Evolutionary conservation across 2,113 vertebrate genomes (phyloP).

Genomic region (Montifringilla adamsi): DNA sequence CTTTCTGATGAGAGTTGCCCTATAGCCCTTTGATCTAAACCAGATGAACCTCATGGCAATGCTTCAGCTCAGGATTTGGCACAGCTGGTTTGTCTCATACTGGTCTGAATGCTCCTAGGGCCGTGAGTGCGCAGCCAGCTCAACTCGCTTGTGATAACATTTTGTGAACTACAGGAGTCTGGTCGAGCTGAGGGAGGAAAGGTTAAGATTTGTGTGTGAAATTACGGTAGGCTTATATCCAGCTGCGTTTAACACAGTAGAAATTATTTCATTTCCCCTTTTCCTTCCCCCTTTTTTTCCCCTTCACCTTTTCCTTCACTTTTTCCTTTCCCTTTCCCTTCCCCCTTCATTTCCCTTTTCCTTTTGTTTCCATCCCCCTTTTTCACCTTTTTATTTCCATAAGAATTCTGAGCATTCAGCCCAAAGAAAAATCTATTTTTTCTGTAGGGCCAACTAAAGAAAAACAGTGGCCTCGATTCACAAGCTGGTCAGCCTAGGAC

Average conservation of each 20-base stretch:
- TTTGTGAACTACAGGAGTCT: slow-evolving; percentile 4
- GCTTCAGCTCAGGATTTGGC: slow-evolving; percentile 20
- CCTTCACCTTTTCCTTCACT: background rate
- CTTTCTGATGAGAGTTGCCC: background rate
- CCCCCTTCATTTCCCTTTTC: background rate
- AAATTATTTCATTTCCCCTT: background rate
- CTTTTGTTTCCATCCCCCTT: background rate
- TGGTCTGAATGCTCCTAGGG: background rate
- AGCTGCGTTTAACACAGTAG: background rate
- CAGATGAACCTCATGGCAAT: slow-evolving; percentile 31
- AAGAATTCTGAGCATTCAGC: background rate
- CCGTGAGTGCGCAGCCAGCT: background rate
- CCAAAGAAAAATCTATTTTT: background rate
- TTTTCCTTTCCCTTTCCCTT: background rate
- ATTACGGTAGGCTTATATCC: background rate
- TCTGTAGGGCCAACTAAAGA: background rate
- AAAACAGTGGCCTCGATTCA: background rate
- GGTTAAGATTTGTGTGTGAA: background rate
- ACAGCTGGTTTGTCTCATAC: slow-evolving; percentile 30
- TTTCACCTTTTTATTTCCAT: background rate
- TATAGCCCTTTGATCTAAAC: slow-evolving; percentile 9
- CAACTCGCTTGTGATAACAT: background rate
- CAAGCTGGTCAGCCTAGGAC: background rate
- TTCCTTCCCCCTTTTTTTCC: background rate
- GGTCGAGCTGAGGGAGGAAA: background rate